A percentile compares a stretch with the other conserved stretches of the same genome.
These are phyloP conservation scores for Acrocephalus scirpaceus DNA, from an alignment of 2,797 vertebrate genomes.

Conservation along the genomic window DNA sequence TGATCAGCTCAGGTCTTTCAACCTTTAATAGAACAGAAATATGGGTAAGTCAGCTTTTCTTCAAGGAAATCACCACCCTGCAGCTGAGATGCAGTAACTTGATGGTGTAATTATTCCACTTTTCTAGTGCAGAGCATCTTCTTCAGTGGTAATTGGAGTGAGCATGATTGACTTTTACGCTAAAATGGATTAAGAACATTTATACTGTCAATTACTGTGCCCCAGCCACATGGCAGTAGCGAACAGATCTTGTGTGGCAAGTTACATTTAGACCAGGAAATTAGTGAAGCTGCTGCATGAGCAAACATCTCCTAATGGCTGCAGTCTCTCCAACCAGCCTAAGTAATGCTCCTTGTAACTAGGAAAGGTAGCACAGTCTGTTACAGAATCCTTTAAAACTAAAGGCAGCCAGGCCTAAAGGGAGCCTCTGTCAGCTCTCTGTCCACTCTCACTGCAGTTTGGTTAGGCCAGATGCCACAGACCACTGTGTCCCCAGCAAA, in stretches of 20 bases:
- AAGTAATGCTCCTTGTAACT: background rate
- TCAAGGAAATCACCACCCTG: background rate
- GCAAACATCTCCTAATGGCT: background rate
- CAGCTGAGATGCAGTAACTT: background rate
- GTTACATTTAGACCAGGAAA: background rate
- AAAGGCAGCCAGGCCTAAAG: background rate
- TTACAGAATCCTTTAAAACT: background rate
- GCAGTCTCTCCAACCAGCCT: background rate
- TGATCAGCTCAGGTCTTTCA: background rate
- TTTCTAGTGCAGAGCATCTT: background rate
- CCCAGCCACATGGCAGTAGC: background rate
- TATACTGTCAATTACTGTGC: background rate
- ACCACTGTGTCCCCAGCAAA: background rate
- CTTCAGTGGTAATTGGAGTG: background rate
- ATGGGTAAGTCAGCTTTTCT: background rate
- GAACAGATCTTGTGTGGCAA: background rate
- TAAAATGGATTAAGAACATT: background rate
- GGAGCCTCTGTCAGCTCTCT: background rate
- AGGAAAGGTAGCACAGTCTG: background rate
- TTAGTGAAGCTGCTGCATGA: background rate
- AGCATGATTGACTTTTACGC: background rate
- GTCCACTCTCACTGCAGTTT: background rate
- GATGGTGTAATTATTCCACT: background rate
- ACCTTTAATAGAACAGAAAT: background rate
- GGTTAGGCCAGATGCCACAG: background rate